Percentiles rank a stretch among this genome's conserved stretches.
These are phyloP conservation scores for Apteryx owenii DNA, from an alignment of 2,113 vertebrate genomes.

Conservation along the genomic window DNA sequence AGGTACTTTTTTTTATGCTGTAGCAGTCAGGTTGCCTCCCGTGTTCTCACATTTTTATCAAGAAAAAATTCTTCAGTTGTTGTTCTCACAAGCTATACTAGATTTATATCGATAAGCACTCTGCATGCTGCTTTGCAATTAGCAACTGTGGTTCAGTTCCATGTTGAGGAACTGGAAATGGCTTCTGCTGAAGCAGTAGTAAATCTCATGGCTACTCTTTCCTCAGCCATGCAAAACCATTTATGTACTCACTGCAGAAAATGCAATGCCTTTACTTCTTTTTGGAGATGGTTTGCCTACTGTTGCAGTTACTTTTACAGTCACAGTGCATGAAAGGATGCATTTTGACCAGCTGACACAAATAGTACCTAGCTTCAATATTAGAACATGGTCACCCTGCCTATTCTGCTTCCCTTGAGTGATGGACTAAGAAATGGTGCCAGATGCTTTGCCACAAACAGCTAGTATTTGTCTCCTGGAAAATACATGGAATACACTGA, in stretches of 20 bases:
- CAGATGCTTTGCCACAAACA: conserved; percentile 29
- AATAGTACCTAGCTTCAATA: neutral
- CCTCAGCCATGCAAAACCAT: neutral
- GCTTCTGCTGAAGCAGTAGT: neutral
- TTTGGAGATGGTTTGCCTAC: neutral
- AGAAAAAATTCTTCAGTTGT: neutral
- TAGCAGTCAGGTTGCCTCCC: neutral
- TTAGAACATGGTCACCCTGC: neutral
- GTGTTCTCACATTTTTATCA: neutral
- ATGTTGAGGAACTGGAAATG: neutral
- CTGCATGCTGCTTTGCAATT: conserved; percentile 1
- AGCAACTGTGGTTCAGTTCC: neutral
- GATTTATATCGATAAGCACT: neutral
- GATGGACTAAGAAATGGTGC: conserved; percentile 9
- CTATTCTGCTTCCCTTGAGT: neutral
- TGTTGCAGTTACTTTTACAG: neutral
- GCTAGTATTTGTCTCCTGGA: neutral
- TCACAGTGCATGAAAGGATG: neutral
- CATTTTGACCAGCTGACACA: neutral
- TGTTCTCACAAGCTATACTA: neutral
- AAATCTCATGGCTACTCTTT: neutral
- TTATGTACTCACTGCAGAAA: neutral
- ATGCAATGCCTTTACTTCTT: neutral
- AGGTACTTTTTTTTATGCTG: neutral
- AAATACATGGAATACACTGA: neutral